These are phyloP conservation scores for Galerucella nymphaeae DNA, from an alignment of 2,888 invertebrate genomes.

Conservation along the genomic window DNA sequence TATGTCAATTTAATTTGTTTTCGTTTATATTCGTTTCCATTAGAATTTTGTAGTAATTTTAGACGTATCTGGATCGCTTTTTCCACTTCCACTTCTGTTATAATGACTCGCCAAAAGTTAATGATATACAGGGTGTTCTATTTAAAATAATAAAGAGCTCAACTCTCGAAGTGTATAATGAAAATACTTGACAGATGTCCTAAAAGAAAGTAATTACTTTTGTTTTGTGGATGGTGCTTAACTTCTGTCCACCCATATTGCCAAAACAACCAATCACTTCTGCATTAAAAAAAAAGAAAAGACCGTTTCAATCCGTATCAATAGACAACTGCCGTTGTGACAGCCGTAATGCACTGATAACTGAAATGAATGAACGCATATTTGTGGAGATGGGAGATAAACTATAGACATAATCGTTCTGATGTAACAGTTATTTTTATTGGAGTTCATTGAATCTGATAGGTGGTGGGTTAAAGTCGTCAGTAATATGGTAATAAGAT, in stretches of 20 bases:
- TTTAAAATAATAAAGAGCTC: too few species aligned
- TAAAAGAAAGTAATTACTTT: not conserved
- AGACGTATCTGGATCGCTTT: too few species aligned
- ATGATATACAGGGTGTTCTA: too few species aligned
- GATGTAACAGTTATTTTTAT: not conserved
- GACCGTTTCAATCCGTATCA: constrained; percentile 10
- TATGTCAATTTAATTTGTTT: too few species aligned
- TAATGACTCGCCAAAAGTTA: too few species aligned
- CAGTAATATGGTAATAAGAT: too few species aligned
- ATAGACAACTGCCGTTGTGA: constrained; percentile 36
- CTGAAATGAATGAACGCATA: constrained; percentile 39
- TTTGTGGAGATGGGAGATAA: constrained; percentile 4
- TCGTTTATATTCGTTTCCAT: too few species aligned
- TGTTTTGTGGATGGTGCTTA: constrained; percentile 20
- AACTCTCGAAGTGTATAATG: not conserved
- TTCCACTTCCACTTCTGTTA: too few species aligned
- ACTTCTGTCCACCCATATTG: constrained; percentile 31
- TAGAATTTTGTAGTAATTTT: too few species aligned
- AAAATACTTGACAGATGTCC: constrained; percentile 6
- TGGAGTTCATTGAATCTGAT: too few species aligned
- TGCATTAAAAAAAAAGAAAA: constrained; percentile 17
- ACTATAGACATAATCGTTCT: not conserved
- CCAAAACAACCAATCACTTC: constrained; percentile 38
- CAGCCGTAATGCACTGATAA: constrained; percentile 44
- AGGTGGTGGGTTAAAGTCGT: too few species aligned